Evolutionary conservation across 2,113 vertebrate genomes (phyloP).

Genomic region (Cyanoliseus patagonus): DNA sequence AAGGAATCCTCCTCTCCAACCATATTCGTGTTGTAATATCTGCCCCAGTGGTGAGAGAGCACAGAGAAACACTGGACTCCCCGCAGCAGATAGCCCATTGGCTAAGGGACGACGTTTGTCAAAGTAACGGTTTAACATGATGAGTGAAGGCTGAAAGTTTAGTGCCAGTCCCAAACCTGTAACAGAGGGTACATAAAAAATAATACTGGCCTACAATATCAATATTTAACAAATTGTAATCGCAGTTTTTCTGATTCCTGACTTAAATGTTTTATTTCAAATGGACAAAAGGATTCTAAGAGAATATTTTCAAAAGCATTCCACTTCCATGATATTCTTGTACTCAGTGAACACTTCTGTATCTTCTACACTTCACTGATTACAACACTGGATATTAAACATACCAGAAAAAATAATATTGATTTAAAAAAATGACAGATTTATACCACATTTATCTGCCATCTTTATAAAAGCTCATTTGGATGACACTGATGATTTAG

Average conservation of each 20-base stretch:
- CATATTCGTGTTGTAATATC: constrained; percentile 84
- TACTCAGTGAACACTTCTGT: neutral
- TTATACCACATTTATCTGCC: neutral
- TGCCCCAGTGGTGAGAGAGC: constrained; percentile 91
- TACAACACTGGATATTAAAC: neutral
- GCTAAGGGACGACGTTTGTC: constrained; percentile 88
- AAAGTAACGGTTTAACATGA: constrained; percentile 97
- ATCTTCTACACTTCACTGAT: neutral
- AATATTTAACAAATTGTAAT: neutral
- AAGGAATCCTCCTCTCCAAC: constrained; percentile 94
- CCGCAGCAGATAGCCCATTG: constrained; percentile 91
- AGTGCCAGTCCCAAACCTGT: constrained; percentile 91
- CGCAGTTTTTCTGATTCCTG: neutral
- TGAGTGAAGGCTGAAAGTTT: constrained; percentile 96
- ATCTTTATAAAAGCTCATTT: neutral
- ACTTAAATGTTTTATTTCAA: neutral
- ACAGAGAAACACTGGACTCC: constrained; percentile 91
- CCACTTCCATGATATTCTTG: neutral
- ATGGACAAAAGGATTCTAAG: neutral
- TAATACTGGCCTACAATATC: neutral
- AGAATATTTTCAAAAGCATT: neutral
- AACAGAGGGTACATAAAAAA: neutral
- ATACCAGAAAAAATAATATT: neutral
- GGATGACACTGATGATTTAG: neutral
- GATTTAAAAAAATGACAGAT: neutral